Conservation (phyloP, 1,140 invertebrate genomes). For the Choristoneura fumiferana region DNA sequence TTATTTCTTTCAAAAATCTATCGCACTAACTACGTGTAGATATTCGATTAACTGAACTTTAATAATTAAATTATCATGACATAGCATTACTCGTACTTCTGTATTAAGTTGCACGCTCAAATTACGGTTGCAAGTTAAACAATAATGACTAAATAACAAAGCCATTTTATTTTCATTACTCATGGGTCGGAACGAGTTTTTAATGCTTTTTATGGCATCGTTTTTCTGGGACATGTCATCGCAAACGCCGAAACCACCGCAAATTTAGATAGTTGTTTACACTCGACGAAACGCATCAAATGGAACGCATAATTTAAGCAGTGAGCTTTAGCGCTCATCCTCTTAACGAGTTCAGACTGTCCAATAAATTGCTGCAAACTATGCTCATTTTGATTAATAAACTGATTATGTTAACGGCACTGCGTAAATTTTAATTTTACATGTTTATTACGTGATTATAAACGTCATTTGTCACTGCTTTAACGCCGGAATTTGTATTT, state of each 20-base stretch:
- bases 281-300: constrained; percentile 26
- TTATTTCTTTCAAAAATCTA: too few relatives aligned
- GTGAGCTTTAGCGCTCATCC: constrained; percentile 58
- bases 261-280: constrained; percentile 28
- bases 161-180: too few relatives aligned
- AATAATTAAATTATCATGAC: too few relatives aligned
- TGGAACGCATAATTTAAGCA: constrained; percentile 51
- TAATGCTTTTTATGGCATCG: too few relatives aligned
- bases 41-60: too few relatives aligned
- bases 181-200: too few relatives aligned
- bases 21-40: too few relatives aligned
- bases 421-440: constrained; percentile 46
- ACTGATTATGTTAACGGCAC: constrained; percentile 51
- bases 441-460: constrained; percentile 41
- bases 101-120: too few relatives aligned
- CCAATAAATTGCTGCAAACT: constrained; percentile 63
- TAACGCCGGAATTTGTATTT: constrained; percentile 5
- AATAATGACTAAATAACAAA: too few relatives aligned
- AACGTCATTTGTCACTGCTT: constrained; percentile 36
- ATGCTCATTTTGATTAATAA: constrained; percentile 58
- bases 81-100: too few relatives aligned
- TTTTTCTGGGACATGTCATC: too few relatives aligned
- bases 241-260: neutral
- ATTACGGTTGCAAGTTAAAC: too few relatives aligned
- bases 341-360: constrained; percentile 57